A percentile compares a stretch with the other conserved stretches of the same genome.
Evolutionary conservation across 2,113 vertebrate species (phyloP).

Genomic region (Oryctolagus cuniculus): DNA sequence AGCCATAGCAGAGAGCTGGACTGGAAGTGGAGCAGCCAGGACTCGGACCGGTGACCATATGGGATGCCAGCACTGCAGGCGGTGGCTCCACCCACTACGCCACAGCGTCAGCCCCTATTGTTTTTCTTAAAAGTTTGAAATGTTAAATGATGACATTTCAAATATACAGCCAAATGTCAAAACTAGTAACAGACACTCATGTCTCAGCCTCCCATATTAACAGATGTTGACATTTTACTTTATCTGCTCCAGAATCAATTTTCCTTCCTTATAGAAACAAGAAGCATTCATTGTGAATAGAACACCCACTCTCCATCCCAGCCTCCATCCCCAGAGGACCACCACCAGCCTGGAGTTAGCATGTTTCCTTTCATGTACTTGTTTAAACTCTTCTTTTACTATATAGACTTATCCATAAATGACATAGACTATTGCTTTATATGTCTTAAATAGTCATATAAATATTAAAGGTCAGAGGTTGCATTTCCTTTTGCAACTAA

Average conservation of each 20-base stretch:
- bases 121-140: background rate
- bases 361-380: background rate
- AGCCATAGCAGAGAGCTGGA: too few relatives aligned
- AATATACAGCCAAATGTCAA: background rate
- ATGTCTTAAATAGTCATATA: constrained; percentile 42
- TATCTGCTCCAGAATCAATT: constrained; percentile 28
- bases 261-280: constrained; percentile 24
- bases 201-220: background rate
- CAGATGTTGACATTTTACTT: background rate
- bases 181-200: background rate
- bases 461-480: background rate
- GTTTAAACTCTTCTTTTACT: background rate
- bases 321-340: background rate
- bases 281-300: background rate
- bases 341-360: background rate
- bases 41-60: too few relatives aligned
- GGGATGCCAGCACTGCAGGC: too few relatives aligned
- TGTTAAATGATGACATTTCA: constrained; percentile 20
- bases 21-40: too few relatives aligned
- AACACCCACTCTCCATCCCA: background rate
- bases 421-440: background rate
- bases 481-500: background rate
- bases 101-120: too few relatives aligned
- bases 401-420: background rate
- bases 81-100: too few relatives aligned